Conservation (phyloP, 1,140 invertebrate species). For the Ostrea denselamellosa region DNA sequence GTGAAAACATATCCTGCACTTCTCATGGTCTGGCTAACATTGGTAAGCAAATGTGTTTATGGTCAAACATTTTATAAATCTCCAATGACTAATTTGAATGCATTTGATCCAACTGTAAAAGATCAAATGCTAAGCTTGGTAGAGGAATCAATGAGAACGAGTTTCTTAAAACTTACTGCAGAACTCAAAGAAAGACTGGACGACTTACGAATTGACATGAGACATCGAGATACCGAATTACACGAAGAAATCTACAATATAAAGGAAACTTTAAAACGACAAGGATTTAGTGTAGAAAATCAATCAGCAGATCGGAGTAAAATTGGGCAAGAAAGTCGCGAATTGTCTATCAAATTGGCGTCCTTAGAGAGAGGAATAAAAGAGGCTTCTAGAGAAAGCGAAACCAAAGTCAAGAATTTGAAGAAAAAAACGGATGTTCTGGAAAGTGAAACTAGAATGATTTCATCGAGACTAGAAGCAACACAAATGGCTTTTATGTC, state of each 20-base stretch:
- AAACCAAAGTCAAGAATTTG: neutral
- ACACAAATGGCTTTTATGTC: neutral
- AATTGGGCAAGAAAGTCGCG: neutral
- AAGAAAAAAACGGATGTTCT: neutral
- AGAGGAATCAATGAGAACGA: neutral
- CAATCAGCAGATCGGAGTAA: neutral
- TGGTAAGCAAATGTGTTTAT: neutral
- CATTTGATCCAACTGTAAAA: neutral
- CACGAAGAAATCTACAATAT: neutral
- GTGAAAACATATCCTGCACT: neutral
- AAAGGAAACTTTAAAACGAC: neutral
- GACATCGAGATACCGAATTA: neutral
- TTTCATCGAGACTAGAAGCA: neutral
- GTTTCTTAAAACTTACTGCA: neutral
- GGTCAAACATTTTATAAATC: neutral
- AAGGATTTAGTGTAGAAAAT: neutral
- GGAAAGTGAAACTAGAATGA: neutral
- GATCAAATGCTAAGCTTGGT: neutral
- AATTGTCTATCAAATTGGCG: neutral
- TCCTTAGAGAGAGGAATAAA: neutral
- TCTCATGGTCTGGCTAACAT: neutral
- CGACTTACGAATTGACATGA: neutral
- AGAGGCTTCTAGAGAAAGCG: neutral
- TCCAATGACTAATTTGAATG: neutral
- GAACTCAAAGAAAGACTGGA: neutral